phyloP scores from a whole-genome alignment of 2,888 invertebrate species.

The Elaeidobius kamerunicus region DNA sequence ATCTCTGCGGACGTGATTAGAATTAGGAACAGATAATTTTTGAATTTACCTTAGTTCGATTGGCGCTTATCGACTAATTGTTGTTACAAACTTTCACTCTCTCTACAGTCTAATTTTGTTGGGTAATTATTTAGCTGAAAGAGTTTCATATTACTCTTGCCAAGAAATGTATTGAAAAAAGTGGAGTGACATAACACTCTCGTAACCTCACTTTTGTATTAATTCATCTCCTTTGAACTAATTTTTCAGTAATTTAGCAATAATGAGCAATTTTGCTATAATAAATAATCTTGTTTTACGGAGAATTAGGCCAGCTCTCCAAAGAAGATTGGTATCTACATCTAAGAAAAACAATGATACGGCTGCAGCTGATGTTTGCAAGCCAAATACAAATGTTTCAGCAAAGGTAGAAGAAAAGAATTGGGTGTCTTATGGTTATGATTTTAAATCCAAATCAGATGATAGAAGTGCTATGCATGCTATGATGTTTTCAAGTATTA shows the following conservation, averaged over 20 bases:
- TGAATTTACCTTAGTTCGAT: no score
- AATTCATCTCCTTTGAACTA: not conserved
- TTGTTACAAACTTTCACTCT: no score
- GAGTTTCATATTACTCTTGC: not conserved
- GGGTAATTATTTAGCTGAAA: no score
- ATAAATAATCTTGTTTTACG: slow-evolving; percentile 12
- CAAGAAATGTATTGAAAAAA: not conserved
- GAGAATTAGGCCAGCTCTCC: slow-evolving; percentile 37
- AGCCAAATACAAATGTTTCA: slow-evolving; percentile 31
- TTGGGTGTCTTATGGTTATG: slow-evolving; percentile 86
- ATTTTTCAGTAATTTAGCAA: not conserved
- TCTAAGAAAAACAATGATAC: slow-evolving; percentile 52
- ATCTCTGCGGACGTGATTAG: no score
- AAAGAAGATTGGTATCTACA: slow-evolving; percentile 50
- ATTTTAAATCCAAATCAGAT: slow-evolving; percentile 58
- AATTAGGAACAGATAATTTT: no score
- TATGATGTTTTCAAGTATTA: slow-evolving; percentile 68
- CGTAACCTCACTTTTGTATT: slow-evolving; percentile 17
- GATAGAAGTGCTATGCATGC: slow-evolving; percentile 69
- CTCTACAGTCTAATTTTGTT: no score
- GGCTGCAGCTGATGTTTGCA: slow-evolving; percentile 35
- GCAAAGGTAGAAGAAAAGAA: slow-evolving; percentile 53
- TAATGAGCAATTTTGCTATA: slow-evolving; percentile 15
- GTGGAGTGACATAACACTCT: slow-evolving; percentile 21
- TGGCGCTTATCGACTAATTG: no score